Base-by-base conservation (phyloP, 2,797 vertebrate species). In the Anguilla megastoma region DNA sequence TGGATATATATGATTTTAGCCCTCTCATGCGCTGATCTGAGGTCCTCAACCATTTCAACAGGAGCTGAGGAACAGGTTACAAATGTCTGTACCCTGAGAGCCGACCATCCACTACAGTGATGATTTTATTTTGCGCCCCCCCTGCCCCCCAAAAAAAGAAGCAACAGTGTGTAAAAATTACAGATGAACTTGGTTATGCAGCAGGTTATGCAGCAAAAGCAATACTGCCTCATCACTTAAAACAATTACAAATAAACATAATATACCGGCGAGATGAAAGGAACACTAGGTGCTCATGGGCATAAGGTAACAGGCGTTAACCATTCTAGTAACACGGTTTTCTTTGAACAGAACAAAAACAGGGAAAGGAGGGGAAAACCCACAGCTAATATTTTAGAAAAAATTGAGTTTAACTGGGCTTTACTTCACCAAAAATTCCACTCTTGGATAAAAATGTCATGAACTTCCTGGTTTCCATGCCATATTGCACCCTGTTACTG, bases 21-120 rank as follows among this genome's bases (percentile, higher is more conserved):
- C 63, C 24, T 14, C 54, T 27, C 63, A n/a, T 66, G 24, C 7
- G n/a, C 16, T 16, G 58, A 60, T 60, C 58, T 60, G 3, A 3
- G 16, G 16, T 60, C 58, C 16, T 21, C 21, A 60, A 60, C 16
- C 58, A 3, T 16, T 60, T 60, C 14, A 60, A 16, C 58, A 60
- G 21, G 58, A 21, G 50, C 10, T 3, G 3, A 60, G 21, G 16
- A 24, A 18, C 16, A 4, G 4, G 18, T 18, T 4, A 21, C 16
- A 60, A 60, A 60, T 10, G 14, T 60, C 54, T 16, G 54, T 16
- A 14, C 16, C 10, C 10, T 16, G 18, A 41, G 79, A 82, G 24
- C 76, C 84, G 85, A 21, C 66, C 66, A 88, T 33, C 82, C 27
- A 63, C 36, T 69, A 86, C 71, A 83, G 21, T 87, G 0, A 83